Base-by-base conservation (phyloP, 64 coral and sea anemone species). In the Acropora tenuis region DNA sequence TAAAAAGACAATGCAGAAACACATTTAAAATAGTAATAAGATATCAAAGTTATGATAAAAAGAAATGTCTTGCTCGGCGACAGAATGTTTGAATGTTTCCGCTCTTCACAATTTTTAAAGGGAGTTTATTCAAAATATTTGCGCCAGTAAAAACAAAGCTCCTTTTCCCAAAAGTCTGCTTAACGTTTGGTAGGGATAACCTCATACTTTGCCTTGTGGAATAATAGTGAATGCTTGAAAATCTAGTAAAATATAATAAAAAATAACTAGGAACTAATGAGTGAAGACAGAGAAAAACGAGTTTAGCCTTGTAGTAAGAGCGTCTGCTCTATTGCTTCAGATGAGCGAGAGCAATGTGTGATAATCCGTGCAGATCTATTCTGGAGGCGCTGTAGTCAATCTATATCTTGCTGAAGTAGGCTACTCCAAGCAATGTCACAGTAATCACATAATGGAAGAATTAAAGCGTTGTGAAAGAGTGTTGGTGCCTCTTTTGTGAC, bases 261-360 rank as follows among this genome's bases (percentile, higher is more conserved):
- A 46, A 77, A 47, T 77, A 49, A 77, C 41, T 15, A 77, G 75
- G 43, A 74, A 74, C 71, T 74, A 74, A 74, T 74, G 71, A 74
- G 71, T 74, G 71, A 20, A 74, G 71, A 74, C 75, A 77, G 1
- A 77, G 75, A 77, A 77, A 74, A 74, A 74, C 71, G 71, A 74
- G 71, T 74, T 74, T 74, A 74, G 45, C 75, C 75, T 45, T 77
- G 75, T 77, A 43, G 45, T 77, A 77, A 77, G 41, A 77, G 75
- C 75, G 75, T 77, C 75, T 77, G 52, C 52, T 55, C 52, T 2
- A 4, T 55, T 55, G 52, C 52, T 55, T 55, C 52, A 55, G 52
- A 55, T 55, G 52, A 55, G 52, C 2, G 3, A 55, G 2, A 55
- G 52, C 52, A 55, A 55, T 55, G 52, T 55, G 52, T 55, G 52